Conservation (phyloP, 2,113 vertebrate genomes). For the Mirounga angustirostris region DNA sequence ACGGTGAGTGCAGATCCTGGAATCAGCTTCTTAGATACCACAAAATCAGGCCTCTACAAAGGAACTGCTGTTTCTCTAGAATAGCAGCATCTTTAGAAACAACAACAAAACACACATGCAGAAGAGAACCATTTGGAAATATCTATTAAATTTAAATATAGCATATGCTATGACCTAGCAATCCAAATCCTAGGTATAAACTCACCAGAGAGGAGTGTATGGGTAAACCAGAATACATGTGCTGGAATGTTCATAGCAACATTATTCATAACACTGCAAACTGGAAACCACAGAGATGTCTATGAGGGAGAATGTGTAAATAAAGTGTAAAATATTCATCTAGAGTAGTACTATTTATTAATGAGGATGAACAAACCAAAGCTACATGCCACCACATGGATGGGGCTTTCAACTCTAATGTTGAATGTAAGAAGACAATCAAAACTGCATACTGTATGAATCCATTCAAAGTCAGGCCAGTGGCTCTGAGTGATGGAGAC, state of each 20-base stretch:
- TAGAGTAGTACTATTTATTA: background rate
- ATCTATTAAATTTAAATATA: background rate
- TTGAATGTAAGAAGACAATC: background rate
- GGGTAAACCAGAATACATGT: background rate
- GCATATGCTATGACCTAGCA: background rate
- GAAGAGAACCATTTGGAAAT: background rate
- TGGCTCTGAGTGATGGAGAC: background rate
- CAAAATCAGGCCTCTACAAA: background rate
- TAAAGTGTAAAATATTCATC: background rate
- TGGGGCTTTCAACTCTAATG: background rate
- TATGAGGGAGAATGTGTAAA: background rate
- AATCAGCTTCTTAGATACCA: background rate
- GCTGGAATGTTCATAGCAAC: background rate
- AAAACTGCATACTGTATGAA: background rate
- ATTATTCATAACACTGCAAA: background rate
- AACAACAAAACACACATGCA: background rate
- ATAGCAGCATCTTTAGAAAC: constrained; percentile 4
- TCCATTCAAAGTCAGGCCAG: background rate
- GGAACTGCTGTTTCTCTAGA: constrained; percentile 17
- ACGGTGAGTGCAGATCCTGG: background rate
- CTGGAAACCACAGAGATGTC: background rate
- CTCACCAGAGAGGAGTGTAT: background rate
- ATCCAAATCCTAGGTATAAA: background rate
- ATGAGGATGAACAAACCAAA: background rate
- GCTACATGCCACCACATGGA: background rate